Conservation (phyloP, 1,140 invertebrate genomes). For the Neodiprion lecontei region DNA sequence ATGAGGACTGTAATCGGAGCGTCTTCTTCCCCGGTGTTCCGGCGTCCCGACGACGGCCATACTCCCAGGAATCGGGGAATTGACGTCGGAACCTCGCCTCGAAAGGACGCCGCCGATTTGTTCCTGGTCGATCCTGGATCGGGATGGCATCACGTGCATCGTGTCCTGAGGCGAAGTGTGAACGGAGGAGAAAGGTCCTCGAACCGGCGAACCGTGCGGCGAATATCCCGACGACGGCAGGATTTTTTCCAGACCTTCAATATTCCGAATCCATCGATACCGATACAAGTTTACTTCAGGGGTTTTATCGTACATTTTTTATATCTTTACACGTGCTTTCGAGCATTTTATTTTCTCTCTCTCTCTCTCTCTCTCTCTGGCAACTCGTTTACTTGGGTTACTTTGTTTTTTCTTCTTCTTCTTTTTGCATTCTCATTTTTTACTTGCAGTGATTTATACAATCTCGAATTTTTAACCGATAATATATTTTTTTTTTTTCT, state of each 20-base stretch:
- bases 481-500: too few species aligned
- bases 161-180: slow-evolving; percentile 48
- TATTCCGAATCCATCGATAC: slow-evolving; percentile 29
- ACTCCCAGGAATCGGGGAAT: slow-evolving; percentile 40
- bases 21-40: slow-evolving; percentile 41
- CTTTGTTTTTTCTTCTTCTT: too few species aligned
- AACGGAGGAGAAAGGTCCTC: slow-evolving; percentile 47
- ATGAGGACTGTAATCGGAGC: slow-evolving; percentile 48
- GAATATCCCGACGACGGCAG: slow-evolving; percentile 43
- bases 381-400: too few species aligned
- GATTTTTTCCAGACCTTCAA: slow-evolving; percentile 49
- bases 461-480: too few species aligned
- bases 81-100: slow-evolving; percentile 45
- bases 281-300: not conserved
- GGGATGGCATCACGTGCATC: slow-evolving; percentile 42
- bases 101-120: slow-evolving; percentile 35
- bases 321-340: too few species aligned
- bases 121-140: slow-evolving; percentile 47
- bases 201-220: slow-evolving; percentile 46
- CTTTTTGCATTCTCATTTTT: too few species aligned
- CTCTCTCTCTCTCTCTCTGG: too few species aligned
- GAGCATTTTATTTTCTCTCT: too few species aligned
- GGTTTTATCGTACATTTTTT: not conserved
- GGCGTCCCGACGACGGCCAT: slow-evolving; percentile 40
- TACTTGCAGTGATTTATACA: too few species aligned